Evolutionary conservation across 2,113 vertebrate genomes (phyloP).

Genomic region (Eublepharis macularius): DNA sequence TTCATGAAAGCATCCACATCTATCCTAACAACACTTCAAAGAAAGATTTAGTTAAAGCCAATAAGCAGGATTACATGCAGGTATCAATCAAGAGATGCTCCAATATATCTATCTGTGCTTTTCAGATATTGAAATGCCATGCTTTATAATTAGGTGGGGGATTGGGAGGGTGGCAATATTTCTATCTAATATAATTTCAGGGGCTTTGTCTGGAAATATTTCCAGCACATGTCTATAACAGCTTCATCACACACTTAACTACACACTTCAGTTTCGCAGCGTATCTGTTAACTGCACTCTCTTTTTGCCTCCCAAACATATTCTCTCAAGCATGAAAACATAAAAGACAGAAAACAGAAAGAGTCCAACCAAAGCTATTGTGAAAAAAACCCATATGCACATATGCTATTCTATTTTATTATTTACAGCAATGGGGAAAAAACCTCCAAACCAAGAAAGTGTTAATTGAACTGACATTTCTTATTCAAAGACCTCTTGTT

Average conservation of each 20-base stretch:
- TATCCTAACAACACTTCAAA: conserved; percentile 51
- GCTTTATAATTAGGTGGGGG: conserved; percentile 34
- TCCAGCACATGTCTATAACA: neutral
- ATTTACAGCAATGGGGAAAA: neutral
- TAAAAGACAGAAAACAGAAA: neutral
- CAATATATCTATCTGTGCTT: conserved; percentile 37
- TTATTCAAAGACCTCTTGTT: conserved; percentile 3
- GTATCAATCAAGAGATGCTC: conserved; percentile 41
- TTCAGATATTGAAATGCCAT: conserved; percentile 31
- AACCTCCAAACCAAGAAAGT: neutral
- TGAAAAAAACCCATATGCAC: neutral
- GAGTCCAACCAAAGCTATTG: neutral
- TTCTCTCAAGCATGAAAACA: neutral
- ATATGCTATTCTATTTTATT: neutral
- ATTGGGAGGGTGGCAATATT: neutral
- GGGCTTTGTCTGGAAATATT: conserved; percentile 13
- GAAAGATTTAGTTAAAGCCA: conserved; percentile 43
- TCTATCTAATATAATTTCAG: conserved; percentile 35
- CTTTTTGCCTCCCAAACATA: neutral
- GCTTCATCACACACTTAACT: conserved; percentile 30
- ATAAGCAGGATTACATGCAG: conserved; percentile 59
- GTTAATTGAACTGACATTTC: conserved; percentile 5
- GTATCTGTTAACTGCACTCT: neutral
- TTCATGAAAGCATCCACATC: conserved; percentile 47
- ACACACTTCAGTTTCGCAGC: conserved; percentile 11